Percentiles rank a stretch among this genome's conserved stretches.
Conservation (phyloP, 1,140 invertebrate genomes). For the Asobara japonica region DNA sequence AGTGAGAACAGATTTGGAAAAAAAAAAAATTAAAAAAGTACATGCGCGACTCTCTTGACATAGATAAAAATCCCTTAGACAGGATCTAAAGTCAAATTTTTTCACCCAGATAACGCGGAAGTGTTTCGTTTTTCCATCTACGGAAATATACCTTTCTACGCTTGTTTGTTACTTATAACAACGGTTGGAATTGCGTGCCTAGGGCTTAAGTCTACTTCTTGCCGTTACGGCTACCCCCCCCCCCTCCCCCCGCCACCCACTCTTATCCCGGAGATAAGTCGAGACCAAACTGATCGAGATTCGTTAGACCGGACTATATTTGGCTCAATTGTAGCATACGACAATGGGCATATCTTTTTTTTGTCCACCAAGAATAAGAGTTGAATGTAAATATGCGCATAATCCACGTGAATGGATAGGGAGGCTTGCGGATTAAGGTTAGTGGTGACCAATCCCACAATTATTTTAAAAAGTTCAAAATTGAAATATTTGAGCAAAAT, state of each 20-base stretch:
- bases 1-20: too few species aligned
- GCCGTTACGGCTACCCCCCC: background rate
- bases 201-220: background rate
- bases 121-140: background rate
- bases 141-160: background rate
- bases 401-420: slow-evolving; percentile 13
- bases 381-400: slow-evolving; percentile 23
- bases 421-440: slow-evolving; percentile 38
- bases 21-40: too few species aligned
- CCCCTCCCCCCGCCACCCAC: background rate
- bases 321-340: slow-evolving; percentile 38
- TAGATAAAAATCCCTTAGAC: too few species aligned
- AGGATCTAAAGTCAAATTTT: too few species aligned
- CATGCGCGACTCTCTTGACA: too few species aligned
- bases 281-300: slow-evolving; percentile 41
- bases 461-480: slow-evolving; percentile 13
- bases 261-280: background rate
- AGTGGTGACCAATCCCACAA: slow-evolving; percentile 40
- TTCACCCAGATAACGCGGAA: background rate
- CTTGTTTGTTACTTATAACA: background rate
- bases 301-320: slow-evolving; percentile 49
- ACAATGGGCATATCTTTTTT: slow-evolving; percentile 35
- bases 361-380: background rate
- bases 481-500: too few species aligned
- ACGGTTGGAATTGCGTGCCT: background rate